Evolutionary conservation across 2,888 invertebrate genomes (phyloP).

Genomic region (Argyresthia albistria): DNA sequence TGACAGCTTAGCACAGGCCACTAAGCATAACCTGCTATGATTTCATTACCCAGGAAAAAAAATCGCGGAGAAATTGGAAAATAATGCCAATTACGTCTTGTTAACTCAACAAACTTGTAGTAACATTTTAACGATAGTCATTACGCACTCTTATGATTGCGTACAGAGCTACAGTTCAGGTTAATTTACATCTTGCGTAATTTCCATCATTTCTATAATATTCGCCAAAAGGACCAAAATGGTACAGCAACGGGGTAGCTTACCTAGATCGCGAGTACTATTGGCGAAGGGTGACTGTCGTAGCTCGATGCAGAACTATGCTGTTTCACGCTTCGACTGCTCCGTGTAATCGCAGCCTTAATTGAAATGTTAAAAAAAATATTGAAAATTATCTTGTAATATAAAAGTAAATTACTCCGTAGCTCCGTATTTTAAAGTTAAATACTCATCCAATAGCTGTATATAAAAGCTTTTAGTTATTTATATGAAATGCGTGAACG

Average conservation of each 20-base stretch:
- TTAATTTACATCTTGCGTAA: slow-evolving; percentile 43
- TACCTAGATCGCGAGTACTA: no score
- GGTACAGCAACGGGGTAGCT: no score
- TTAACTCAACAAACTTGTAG: slow-evolving; percentile 37
- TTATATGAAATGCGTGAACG: no score
- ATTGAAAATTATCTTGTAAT: no score
- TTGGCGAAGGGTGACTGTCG: no score
- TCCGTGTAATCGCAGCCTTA: background rate
- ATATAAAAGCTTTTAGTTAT: no score
- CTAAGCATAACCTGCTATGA: slow-evolving; percentile 43
- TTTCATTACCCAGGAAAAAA: slow-evolving; percentile 53
- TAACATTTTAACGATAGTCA: slow-evolving; percentile 51
- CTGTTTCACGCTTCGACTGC: slow-evolving; percentile 57
- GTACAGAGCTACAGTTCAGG: slow-evolving; percentile 49
- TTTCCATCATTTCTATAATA: slow-evolving; percentile 13
- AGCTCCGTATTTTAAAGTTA: no score
- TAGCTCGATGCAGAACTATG: background rate
- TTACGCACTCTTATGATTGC: slow-evolving; percentile 28
- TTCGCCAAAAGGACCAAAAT: background rate
- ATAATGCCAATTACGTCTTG: slow-evolving; percentile 61
- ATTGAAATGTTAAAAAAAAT: no score
- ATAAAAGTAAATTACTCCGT: no score
- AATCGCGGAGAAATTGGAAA: slow-evolving; percentile 57
- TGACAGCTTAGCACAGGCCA: slow-evolving; percentile 25
- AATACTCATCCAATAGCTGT: no score